These are phyloP conservation scores for Gymnobelideus leadbeateri DNA, from an alignment of 2,113 vertebrate species.

Conservation along the genomic window DNA sequence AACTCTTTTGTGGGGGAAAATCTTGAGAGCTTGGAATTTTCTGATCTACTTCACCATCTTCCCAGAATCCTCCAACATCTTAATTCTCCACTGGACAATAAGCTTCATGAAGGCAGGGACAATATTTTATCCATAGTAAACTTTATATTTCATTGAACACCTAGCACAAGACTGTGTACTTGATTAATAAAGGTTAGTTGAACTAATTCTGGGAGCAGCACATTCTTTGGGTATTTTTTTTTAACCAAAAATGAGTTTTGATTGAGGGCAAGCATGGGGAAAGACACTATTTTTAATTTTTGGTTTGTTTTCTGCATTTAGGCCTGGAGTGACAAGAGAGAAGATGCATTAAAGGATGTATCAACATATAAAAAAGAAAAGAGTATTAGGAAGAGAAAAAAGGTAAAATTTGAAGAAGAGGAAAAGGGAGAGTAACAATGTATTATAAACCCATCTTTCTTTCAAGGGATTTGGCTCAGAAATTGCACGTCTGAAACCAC, in stretches of 20 bases:
- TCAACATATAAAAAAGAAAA: neutral
- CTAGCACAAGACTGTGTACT: neutral
- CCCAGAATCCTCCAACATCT: neutral
- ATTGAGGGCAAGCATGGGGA: neutral
- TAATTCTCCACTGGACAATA: neutral
- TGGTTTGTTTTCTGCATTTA: neutral
- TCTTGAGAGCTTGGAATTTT: too few relatives aligned
- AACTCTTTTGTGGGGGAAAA: too few relatives aligned
- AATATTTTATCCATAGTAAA: neutral
- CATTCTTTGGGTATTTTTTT: neutral
- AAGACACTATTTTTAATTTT: neutral
- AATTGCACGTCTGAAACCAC: neutral
- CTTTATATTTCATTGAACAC: neutral
- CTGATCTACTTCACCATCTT: too few relatives aligned
- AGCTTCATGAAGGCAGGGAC: neutral
- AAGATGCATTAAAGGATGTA: slow-evolving; percentile 4
- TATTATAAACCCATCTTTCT: neutral
- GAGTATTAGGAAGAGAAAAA: neutral
- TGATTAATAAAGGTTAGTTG: neutral
- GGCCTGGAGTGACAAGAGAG: neutral
- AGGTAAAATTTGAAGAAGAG: neutral
- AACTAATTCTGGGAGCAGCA: neutral
- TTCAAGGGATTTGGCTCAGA: slow-evolving; percentile 13
- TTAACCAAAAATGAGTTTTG: neutral
- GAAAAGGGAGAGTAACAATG: neutral